Evolutionary conservation across 2,888 invertebrate species (phyloP), one percentile per base, ranked within the genome.

Genomic region (Chorisops tibialis): DNA sequence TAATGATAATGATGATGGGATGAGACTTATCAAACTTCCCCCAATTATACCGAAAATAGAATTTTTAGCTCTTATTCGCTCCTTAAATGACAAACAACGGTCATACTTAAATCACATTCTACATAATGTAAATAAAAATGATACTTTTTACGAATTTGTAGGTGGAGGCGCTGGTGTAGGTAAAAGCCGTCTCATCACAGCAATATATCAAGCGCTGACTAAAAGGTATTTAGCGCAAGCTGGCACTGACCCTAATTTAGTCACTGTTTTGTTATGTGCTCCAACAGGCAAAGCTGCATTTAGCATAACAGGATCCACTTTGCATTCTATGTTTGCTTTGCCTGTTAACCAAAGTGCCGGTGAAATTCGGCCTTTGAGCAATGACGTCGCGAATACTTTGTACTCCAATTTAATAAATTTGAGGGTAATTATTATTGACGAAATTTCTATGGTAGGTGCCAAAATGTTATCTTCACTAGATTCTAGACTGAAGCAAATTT

Each of bases 381-480:
- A n/a, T n/a, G n/a, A n/a, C n/a, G n/a, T n/a, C n/a, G n/a, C n/a
- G n/a, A n/a, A n/a, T n/a, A n/a, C n/a, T n/a, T n/a, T n/a, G n/a
- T n/a, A n/a, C 9, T 18, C 9, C 12, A 12, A 21, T 21, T 7
- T 9, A 3, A 19, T 47, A n/a, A 18, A 47, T 21, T 7, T 35
- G 16, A 66, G 70, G 66, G 59, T 69, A 30, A 59, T 71, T 52
- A 70, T 76, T 14, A 72, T 75, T 47, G 73, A 75, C 66, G 72
- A 74, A 68, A 68, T 74, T 49, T 73, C 72, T 16, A 71, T 74
- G 72, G 68, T 73, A 6, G 70, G 71, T 2, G 54, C 66, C 18
- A 67, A 59, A 30, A 64, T 68, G 3, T 67, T 74, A 1, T 66
- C 71, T 50, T 21, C 18, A 4, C n/a, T 47, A 9, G 21, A 47